Conservation (phyloP, 2,797 vertebrate species). For the Anguilla anguilla region DNA sequence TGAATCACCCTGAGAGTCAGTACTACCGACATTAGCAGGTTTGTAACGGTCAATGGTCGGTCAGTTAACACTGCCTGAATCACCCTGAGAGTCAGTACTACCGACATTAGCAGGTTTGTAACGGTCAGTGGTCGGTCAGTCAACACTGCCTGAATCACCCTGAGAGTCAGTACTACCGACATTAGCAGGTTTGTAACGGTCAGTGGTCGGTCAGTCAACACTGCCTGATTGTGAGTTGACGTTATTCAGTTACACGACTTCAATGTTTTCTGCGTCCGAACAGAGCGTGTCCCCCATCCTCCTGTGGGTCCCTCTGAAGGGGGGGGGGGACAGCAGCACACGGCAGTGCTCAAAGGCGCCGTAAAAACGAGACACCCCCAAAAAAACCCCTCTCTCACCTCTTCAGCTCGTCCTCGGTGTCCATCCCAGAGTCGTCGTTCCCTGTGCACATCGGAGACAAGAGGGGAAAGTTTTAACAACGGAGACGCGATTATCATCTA, state of each 20-base stretch:
- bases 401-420: conserved; percentile 87
- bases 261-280: background rate
- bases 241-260: background rate
- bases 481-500: background rate
- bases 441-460: conserved; percentile 44
- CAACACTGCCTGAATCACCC: background rate
- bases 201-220: background rate
- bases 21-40: background rate
- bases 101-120: too few relatives aligned
- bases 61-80: too few relatives aligned
- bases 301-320: background rate
- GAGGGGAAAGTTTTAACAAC: background rate
- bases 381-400: conserved; percentile 67
- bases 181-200: background rate
- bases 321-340: background rate
- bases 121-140: too few relatives aligned
- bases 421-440: conserved; percentile 75
- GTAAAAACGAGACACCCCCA: background rate
- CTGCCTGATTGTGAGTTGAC: too few relatives aligned
- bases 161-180: background rate
- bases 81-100: too few relatives aligned
- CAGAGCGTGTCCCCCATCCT: background rate
- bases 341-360: background rate
- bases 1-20: background rate
- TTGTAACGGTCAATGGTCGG: background rate